These are phyloP conservation scores for Carposina sasakii DNA, from an alignment of 1,140 invertebrate genomes.

Conservation along the genomic window DNA sequence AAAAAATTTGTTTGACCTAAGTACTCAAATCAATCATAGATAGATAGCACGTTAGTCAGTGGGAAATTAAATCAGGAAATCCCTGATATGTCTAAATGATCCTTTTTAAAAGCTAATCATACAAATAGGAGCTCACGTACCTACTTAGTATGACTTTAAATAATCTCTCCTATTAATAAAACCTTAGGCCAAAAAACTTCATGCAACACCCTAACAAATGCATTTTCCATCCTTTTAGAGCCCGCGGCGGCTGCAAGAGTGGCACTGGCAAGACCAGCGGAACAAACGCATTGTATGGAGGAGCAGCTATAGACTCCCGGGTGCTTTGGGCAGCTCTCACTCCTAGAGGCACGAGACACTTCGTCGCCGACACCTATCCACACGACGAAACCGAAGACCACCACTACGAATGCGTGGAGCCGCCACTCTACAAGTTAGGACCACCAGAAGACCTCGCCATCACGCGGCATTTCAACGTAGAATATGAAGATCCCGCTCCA, in stretches of 20 bases:
- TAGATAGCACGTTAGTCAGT: too few species aligned
- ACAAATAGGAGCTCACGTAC: too few species aligned
- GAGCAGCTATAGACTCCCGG: conserved; percentile 74
- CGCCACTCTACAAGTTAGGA: conserved; percentile 67
- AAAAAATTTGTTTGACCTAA: too few species aligned
- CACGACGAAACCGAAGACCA: conserved; percentile 76
- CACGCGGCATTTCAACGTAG: conserved; percentile 82
- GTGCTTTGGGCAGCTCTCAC: conserved; percentile 89
- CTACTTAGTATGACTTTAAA: too few species aligned
- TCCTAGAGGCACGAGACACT: conserved; percentile 82
- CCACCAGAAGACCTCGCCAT: conserved; percentile 61
- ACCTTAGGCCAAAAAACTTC: too few species aligned
- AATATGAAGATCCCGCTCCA: conserved; percentile 80
- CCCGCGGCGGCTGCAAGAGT: conserved; percentile 55
- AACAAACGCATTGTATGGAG: conserved; percentile 56
- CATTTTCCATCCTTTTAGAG: conserved; percentile 35
- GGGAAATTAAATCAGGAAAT: too few species aligned
- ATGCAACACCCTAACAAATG: too few species aligned
- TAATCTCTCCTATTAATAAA: too few species aligned
- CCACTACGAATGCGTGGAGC: conserved; percentile 84
- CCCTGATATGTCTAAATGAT: too few species aligned
- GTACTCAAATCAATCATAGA: too few species aligned
- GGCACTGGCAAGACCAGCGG: conserved; percentile 55
- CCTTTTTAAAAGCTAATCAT: too few species aligned
- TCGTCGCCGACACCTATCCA: conserved; percentile 76